phyloP scores from a whole-genome alignment of 1,140 invertebrate species.

The Ganaspis sp. region DNA sequence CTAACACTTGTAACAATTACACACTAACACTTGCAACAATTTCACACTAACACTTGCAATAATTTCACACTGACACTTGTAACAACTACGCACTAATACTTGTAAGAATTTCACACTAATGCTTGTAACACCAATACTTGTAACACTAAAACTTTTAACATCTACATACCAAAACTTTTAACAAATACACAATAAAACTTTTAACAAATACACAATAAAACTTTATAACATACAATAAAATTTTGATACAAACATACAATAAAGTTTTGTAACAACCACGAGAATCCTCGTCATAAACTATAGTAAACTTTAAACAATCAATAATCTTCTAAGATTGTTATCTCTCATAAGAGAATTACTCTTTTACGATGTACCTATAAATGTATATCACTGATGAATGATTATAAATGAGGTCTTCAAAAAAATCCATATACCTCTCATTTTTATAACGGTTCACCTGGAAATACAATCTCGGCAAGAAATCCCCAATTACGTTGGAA shows the following conservation, averaged over 20 bases:
- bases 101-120: too few species aligned
- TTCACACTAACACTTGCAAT: too few species aligned
- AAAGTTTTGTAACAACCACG: background rate
- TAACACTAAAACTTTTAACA: too few species aligned
- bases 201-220: background rate
- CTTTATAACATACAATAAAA: background rate
- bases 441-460: background rate
- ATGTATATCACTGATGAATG: slow-evolving; percentile 1
- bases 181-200: too few species aligned
- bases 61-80: too few species aligned
- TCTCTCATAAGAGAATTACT: slow-evolving; percentile 5
- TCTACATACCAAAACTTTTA: too few species aligned
- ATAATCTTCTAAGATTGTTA: slow-evolving; percentile 14
- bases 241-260: background rate
- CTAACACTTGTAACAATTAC: too few species aligned
- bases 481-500: slow-evolving; percentile 1
- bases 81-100: too few species aligned
- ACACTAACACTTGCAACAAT: too few species aligned
- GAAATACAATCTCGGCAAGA: background rate
- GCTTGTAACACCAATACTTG: too few species aligned
- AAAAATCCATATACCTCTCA: background rate
- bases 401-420: background rate
- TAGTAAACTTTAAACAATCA: too few species aligned
- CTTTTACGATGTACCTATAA: background rate
- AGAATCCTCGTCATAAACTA: background rate